phyloP scores from a whole-genome alignment of 2,113 vertebrate species.

The Diadophis punctatus region DNA sequence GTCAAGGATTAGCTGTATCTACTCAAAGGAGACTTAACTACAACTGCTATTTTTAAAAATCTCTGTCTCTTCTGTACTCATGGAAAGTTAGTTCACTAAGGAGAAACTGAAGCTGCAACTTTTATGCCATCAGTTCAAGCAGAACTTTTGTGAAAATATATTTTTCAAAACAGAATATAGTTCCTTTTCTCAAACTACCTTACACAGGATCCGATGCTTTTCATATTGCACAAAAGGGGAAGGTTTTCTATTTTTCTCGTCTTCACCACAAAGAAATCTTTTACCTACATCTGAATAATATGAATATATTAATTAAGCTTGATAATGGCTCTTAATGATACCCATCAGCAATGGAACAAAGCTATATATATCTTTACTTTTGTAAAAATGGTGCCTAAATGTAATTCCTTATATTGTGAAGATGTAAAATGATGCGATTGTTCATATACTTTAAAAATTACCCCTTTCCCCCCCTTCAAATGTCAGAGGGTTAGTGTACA shows the following conservation, averaged over 20 bases:
- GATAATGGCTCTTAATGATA: conserved; percentile 55
- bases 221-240: conserved; percentile 18
- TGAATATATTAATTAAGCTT: conserved; percentile 61
- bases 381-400: neutral
- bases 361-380: conserved; percentile 53
- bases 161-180: neutral
- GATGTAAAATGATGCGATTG: conserved; percentile 48
- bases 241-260: conserved; percentile 4
- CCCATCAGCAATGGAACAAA: conserved; percentile 48
- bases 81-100: neutral
- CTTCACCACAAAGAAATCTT: conserved; percentile 49
- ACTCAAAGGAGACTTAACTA: neutral
- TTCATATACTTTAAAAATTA: conserved; percentile 11
- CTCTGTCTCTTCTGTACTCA: neutral
- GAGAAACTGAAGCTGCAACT: neutral
- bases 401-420: conserved; percentile 41
- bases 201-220: neutral
- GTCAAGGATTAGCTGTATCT: neutral
- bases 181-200: neutral
- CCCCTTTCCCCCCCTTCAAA: conserved; percentile 12
- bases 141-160: neutral
- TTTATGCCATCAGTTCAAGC: neutral
- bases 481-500: neutral
- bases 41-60: too few relatives aligned
- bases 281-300: conserved; percentile 62